A percentile compares a stretch with the other conserved stretches of the same genome.
Evolutionary conservation across 1,140 invertebrate genomes (phyloP).

Genomic region (Bombus impatiens): DNA sequence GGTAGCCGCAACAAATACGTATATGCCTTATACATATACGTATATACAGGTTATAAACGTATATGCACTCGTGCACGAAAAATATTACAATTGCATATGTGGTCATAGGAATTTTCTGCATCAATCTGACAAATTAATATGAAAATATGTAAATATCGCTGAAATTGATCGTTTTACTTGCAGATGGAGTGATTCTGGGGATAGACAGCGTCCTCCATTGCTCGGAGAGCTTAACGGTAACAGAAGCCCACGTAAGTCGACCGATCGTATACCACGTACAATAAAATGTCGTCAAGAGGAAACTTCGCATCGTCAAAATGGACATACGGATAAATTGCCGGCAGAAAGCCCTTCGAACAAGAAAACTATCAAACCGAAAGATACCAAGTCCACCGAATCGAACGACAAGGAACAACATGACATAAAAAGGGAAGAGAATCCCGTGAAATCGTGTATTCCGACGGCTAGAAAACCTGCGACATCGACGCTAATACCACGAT

Average conservation of each 20-base stretch:
- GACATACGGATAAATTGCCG: conserved; percentile 57
- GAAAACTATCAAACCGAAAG: conserved; percentile 56
- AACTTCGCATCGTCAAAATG: conserved; percentile 54
- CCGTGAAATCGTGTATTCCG: conserved; percentile 75
- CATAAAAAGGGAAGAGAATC: conserved; percentile 47
- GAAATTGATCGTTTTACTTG: conserved; percentile 29
- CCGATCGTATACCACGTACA: conserved; percentile 64
- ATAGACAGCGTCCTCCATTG: conserved; percentile 67
- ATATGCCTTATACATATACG: no score
- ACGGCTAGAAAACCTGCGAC: conserved; percentile 72
- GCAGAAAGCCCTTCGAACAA: conserved; percentile 54
- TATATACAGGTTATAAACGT: no score
- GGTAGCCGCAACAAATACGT: no score
- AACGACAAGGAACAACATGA: conserved; percentile 45
- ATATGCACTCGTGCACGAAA: no score
- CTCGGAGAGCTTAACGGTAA: conserved; percentile 65
- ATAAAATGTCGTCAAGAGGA: conserved; percentile 67
- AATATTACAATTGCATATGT: no score
- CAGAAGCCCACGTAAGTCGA: conserved; percentile 68
- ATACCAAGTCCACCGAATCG: conserved; percentile 54
- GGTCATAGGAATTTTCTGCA: neutral
- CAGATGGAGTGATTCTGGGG: conserved; percentile 79
- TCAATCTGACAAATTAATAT: neutral
- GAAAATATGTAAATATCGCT: neutral
- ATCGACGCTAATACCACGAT: conserved; percentile 70